phyloP scores from a whole-genome alignment of 2,888 invertebrate species.

The Agelastica alni region DNA sequence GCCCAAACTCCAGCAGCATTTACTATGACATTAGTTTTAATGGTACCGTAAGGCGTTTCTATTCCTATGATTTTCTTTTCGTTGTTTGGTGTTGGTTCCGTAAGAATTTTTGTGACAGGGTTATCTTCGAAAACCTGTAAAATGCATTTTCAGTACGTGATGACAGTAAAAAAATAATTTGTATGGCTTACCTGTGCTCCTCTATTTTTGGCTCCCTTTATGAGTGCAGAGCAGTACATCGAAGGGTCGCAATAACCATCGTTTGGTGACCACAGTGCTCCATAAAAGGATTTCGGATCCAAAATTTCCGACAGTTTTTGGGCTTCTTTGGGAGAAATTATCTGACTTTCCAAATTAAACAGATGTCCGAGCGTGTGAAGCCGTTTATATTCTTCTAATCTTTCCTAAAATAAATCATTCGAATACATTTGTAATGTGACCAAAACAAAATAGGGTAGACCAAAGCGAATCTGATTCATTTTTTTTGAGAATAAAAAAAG shows the following conservation, averaged over 20 bases:
- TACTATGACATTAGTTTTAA: slow-evolving; percentile 77
- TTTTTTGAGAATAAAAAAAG: too few species aligned
- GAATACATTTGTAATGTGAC: too few species aligned
- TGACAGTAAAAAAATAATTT: too few species aligned
- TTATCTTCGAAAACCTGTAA: slow-evolving; percentile 75
- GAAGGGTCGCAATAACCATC: slow-evolving; percentile 87
- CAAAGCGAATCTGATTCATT: too few species aligned
- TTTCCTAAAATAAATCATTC: too few species aligned
- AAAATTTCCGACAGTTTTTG: slow-evolving; percentile 77
- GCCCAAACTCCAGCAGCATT: slow-evolving; percentile 88
- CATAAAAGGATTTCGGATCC: slow-evolving; percentile 73
- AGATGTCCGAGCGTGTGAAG: slow-evolving; percentile 79
- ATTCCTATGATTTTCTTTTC: slow-evolving; percentile 75
- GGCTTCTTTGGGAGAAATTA: slow-evolving; percentile 74
- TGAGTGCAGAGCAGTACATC: slow-evolving; percentile 76
- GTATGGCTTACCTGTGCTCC: slow-evolving; percentile 39
- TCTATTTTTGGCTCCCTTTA: slow-evolving; percentile 61
- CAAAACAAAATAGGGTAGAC: too few species aligned
- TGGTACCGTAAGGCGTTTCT: slow-evolving; percentile 72
- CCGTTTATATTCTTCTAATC: slow-evolving; percentile 83
- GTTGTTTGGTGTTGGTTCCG: slow-evolving; percentile 63
- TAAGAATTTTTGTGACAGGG: slow-evolving; percentile 71
- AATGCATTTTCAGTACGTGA: background rate
- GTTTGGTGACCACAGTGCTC: slow-evolving; percentile 76
- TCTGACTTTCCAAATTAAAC: slow-evolving; percentile 74